phyloP scores from a whole-genome alignment of 2,797 vertebrate genomes.

The Parauchenoglanis punctatus region DNA sequence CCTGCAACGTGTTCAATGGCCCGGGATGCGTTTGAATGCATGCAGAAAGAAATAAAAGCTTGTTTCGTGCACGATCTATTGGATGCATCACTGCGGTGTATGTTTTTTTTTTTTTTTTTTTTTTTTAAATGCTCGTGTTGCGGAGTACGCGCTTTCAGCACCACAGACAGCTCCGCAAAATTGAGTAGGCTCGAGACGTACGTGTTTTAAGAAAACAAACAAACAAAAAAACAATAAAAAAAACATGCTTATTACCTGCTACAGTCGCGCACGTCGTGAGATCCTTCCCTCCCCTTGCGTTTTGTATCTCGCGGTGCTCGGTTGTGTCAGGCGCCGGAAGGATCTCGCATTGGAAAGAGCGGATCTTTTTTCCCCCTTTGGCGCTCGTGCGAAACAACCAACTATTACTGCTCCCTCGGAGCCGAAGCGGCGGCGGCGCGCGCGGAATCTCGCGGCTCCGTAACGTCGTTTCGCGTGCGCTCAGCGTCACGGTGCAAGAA shows the following conservation, averaged over 20 bases:
- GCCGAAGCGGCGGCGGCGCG: slow-evolving; percentile 53
- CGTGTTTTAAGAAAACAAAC: not conserved
- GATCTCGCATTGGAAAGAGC: slow-evolving; percentile 55
- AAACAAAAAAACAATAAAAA: not conserved
- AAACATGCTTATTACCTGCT: not conserved
- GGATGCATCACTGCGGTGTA: slow-evolving; percentile 2
- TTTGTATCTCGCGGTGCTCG: slow-evolving; percentile 13
- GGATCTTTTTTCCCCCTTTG: not conserved
- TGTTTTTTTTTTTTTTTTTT: too few species aligned
- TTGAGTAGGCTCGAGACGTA: not conserved
- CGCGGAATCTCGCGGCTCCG: slow-evolving; percentile 48
- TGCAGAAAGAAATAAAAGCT: slow-evolving; percentile 12
- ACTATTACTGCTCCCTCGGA: slow-evolving; percentile 43
- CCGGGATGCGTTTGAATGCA: slow-evolving; percentile 13
- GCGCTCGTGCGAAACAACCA: slow-evolving; percentile 45
- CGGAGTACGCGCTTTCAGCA: slow-evolving; percentile 54
- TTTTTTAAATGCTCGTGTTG: not conserved
- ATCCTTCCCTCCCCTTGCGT: slow-evolving; percentile 1
- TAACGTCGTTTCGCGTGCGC: slow-evolving; percentile 19
- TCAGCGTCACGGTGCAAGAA: slow-evolving; percentile 28
- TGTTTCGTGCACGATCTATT: not conserved
- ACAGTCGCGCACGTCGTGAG: slow-evolving; percentile 8
- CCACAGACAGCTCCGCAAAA: slow-evolving; percentile 53
- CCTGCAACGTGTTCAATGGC: not conserved
- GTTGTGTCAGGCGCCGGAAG: not conserved